These are phyloP conservation scores for Drosophila elegans DNA, from an alignment of 1,140 invertebrate species.

Conservation along the genomic window DNA sequence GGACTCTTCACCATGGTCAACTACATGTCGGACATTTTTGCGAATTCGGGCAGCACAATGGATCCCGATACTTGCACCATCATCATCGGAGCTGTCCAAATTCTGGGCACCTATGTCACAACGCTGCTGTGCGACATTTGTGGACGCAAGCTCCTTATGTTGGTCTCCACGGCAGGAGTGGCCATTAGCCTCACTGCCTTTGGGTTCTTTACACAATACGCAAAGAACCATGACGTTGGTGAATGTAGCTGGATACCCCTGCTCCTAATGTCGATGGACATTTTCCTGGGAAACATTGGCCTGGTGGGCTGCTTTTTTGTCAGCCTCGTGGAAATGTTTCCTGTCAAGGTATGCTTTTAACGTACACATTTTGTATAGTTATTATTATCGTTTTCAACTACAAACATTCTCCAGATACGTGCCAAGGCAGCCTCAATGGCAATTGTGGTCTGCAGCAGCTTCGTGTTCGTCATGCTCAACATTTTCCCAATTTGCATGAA, in stretches of 20 bases:
- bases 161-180: slow-evolving; percentile 58
- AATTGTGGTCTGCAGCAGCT: slow-evolving; percentile 55
- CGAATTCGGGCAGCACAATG: slow-evolving; percentile 86
- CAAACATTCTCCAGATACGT: slow-evolving; percentile 59
- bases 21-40: slow-evolving; percentile 87
- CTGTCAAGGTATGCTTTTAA: slow-evolving; percentile 32
- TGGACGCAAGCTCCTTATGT: slow-evolving; percentile 54
- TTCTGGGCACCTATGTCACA: slow-evolving; percentile 73
- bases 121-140: slow-evolving; percentile 66
- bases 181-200: slow-evolving; percentile 47
- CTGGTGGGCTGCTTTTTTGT: slow-evolving; percentile 75
- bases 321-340: slow-evolving; percentile 69
- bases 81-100: slow-evolving; percentile 85
- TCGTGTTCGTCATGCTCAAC: slow-evolving; percentile 67
- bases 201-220: slow-evolving; percentile 52
- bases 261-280: slow-evolving; percentile 62
- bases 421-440: slow-evolving; percentile 58
- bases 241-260: slow-evolving; percentile 72
- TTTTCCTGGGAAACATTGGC: slow-evolving; percentile 72
- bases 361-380: no score
- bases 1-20: slow-evolving; percentile 68
- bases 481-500: slow-evolving; percentile 70
- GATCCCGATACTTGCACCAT: slow-evolving; percentile 86
- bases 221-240: slow-evolving; percentile 43
- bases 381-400: no score